Evolutionary conservation across 2,113 vertebrate species (phyloP).

Genomic region (Sarotherodon lohbergeri): DNA sequence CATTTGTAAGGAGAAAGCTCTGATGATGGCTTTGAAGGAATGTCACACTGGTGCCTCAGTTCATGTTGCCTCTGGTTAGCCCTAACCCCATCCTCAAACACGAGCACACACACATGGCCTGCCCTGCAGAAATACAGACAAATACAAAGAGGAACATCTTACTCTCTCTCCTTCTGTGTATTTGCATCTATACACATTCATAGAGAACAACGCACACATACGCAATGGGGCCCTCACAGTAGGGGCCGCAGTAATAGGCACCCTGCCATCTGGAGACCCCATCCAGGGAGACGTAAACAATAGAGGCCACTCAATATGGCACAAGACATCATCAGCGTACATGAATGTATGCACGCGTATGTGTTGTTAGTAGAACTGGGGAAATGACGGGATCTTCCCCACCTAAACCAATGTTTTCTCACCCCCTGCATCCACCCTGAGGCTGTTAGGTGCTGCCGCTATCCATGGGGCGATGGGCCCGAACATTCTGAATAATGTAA

Average conservation of each 20-base stretch:
- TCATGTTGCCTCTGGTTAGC: conserved; percentile 40
- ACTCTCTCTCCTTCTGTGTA: not conserved
- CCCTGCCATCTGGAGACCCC: conserved; percentile 69
- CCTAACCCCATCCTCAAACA: not conserved
- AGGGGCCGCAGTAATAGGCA: conserved; percentile 65
- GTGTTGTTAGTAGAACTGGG: conserved; percentile 13
- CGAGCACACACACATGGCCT: not conserved
- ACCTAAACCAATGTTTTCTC: conserved; percentile 63
- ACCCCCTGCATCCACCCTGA: conserved; percentile 47
- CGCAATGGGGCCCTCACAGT: conserved; percentile 60
- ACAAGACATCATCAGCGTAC: conserved; percentile 26
- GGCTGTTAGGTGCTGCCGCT: conserved; percentile 38
- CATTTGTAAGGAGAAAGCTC: conserved; percentile 36
- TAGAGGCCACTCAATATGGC: conserved; percentile 56
- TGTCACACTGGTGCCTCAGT: conserved; percentile 55
- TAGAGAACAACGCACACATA: not conserved
- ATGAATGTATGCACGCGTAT: not conserved
- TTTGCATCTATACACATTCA: conserved; percentile 24
- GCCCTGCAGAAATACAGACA: not conserved
- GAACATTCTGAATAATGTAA: conserved; percentile 48
- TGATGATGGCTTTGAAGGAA: conserved; percentile 67
- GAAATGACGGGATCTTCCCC: conserved; percentile 30
- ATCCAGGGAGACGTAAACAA: conserved; percentile 66
- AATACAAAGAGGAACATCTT: not conserved
- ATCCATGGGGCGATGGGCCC: conserved; percentile 2